Base-by-base conservation (phyloP, 2,113 vertebrate species). In the Istiophorus platypterus region DNA sequence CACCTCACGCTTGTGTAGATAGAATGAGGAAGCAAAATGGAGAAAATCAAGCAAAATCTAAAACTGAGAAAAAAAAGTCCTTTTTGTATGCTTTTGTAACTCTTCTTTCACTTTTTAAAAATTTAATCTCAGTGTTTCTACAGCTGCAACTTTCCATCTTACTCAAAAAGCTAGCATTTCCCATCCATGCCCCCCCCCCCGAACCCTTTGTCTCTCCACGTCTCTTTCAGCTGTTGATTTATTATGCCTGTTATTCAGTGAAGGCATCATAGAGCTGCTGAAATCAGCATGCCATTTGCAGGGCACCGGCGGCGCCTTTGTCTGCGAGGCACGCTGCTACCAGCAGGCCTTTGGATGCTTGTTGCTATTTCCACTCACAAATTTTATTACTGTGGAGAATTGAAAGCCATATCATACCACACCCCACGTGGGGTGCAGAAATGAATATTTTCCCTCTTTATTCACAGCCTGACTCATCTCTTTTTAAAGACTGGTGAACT, bases 341-440 rank as follows among this genome's bases (percentile, higher is more conserved):
- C 87, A 93, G 87, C 90, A 72, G 90, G 86, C 91, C 92, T 92
- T 83, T 86, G 85, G 90, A 80, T 80, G 85, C 81, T 47, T 59
- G 78, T 72, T 84, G 63, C 69, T 27, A 68, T 85, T 80, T 85
- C 80, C 89, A 82, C 86, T 82, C 62, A 80, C 84, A 63, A 93
- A 93, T 92, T 80, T 93, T 72, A 85, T 94, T 95, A 88, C 89
- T 67, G 88, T 62, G 73, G 80, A 80, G 62, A 91, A 86, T 78
- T 76, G 80, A 92, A 94, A 81, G 78, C 68, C 75, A 87, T 76
- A 82, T 94, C 93, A 87, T 89, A 80, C 59, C 74, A 47, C 75
- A 78, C 56, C 63, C 52, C 80, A 78, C 29, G 26, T 63, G 58
- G 73, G 42, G 69, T 26, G 27, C 41, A 68, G 71, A 68, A 88